phyloP scores from a whole-genome alignment of 64 coral and sea anemone species.

The Stichodactyla helianthus region DNA sequence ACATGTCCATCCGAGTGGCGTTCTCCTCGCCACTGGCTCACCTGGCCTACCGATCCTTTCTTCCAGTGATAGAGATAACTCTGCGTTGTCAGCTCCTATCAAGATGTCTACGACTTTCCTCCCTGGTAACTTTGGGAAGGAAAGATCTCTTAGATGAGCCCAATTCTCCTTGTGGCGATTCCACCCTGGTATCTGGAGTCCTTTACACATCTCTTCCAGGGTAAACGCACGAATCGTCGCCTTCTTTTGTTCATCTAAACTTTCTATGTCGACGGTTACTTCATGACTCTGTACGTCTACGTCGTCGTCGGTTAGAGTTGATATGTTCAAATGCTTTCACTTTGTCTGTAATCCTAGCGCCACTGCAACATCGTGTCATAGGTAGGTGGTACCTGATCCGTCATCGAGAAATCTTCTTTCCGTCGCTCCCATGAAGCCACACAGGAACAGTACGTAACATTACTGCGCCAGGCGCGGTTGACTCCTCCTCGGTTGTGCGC shows the following conservation, averaged over 20 bases:
- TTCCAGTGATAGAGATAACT: constrained; percentile 19
- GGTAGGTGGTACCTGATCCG: constrained; percentile 19
- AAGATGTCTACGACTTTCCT: constrained; percentile 21
- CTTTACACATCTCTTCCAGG: neutral
- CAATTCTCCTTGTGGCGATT: constrained; percentile 10
- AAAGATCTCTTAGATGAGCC: constrained; percentile 2
- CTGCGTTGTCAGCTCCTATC: constrained; percentile 32
- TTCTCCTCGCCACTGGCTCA: constrained; percentile 8
- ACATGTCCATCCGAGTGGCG: constrained; percentile 28
- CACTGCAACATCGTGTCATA: neutral
- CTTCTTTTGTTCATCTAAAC: constrained; percentile 13
- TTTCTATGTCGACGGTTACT: neutral
- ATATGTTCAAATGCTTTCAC: neutral
- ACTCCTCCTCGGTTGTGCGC: neutral
- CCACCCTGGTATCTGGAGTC: constrained; percentile 25
- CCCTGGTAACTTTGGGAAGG: constrained; percentile 12
- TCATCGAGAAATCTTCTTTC: constrained; percentile 3
- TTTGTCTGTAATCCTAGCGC: neutral
- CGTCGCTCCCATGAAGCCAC: neutral
- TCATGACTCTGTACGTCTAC: neutral
- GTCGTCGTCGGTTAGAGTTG: constrained; percentile 1
- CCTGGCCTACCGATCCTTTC: constrained; percentile 11
- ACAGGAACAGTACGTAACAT: constrained; percentile 1
- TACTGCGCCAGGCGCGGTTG: neutral
- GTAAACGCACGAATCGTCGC: neutral